Base-by-base conservation (phyloP, 2,888 invertebrate genomes). In the Papilio gigon region DNA sequence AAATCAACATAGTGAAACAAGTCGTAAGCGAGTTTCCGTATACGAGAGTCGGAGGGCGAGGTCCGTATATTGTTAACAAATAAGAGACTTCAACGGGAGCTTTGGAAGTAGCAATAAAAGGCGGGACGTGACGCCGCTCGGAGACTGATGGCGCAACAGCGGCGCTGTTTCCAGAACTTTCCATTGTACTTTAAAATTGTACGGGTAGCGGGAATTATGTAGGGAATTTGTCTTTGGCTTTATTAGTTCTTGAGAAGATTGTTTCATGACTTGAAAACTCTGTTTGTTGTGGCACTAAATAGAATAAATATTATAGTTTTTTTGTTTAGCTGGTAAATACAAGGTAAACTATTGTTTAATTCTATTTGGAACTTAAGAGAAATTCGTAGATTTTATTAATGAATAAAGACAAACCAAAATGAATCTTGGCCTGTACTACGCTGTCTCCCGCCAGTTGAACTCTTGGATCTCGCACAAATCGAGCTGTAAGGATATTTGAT, bases 51-150 rank as follows among this genome's bases (percentile, higher is more conserved):
- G 12, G 12, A 37, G 33, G 14, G 37, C 37, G 17, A 35, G 14
- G 27, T 62, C 27, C 44, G 42, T 42, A 44, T 62, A 68, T 64
- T 69, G 62, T 68, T 64, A 59, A 63, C 64, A 50, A 68, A 63
- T 64, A 68, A 64, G 59, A 77, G 74, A 76, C 76, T 77, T 78
- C 79, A 74, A 75, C 73, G 65, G 73, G 72, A 77, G 80, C 72
- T 83, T 79, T 75, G 73, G 72, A 72, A 72, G 74, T 70, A 76
- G 81, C 80, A 80, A 80, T 83, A 83, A 84, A 84, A 80, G 74
- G 76, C 73, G 73, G 73, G 75, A 83, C 82, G 82, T 80, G 79
- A 79, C 75, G 78, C 60, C 71, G 74, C 72, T 71, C 66, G 61
- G 75, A 79, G 78, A 80, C 75, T 76, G 73, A 79, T 77, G 74